Percentiles rank a stretch among this genome's conserved stretches.
phyloP scores from a whole-genome alignment of 2,113 vertebrate genomes.

The Typhlomys cinereus region DNA sequence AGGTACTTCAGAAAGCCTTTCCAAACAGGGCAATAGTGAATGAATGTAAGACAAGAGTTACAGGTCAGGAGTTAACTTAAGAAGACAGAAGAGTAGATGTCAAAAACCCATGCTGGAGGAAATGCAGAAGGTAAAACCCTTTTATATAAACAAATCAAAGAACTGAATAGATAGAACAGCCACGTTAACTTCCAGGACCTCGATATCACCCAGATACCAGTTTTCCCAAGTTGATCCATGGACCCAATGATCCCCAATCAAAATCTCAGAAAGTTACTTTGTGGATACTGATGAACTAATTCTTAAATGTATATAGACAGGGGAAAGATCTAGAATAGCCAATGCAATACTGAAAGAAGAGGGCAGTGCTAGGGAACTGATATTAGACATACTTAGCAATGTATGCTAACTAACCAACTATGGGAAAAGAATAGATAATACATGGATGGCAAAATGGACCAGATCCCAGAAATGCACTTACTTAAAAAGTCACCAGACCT shows the following conservation, averaged over 20 bases:
- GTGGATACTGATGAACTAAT: not conserved
- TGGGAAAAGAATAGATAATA: not conserved
- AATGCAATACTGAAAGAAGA: not conserved
- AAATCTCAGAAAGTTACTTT: not conserved
- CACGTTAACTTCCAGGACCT: not conserved
- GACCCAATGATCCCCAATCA: not conserved
- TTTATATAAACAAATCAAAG: not conserved
- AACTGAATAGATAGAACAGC: not conserved
- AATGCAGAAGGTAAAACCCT: too few species aligned
- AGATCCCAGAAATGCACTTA: not conserved
- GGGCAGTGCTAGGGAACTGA: not conserved
- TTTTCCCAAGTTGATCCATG: not conserved
- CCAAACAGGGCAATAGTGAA: not conserved
- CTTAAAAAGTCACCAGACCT: not conserved
- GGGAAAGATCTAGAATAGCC: not conserved
- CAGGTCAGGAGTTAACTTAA: not conserved
- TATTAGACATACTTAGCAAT: not conserved
- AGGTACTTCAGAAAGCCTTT: not conserved
- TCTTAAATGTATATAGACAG: not conserved
- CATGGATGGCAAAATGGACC: not conserved
- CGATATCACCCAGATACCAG: not conserved
- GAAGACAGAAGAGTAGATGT: not conserved
- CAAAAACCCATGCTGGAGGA: not conserved
- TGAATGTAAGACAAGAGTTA: not conserved
- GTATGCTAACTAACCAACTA: too few species aligned